These are phyloP conservation scores for Edolisoma coerulescens DNA, from an alignment of 2,113 vertebrate genomes.

Conservation along the genomic window DNA sequence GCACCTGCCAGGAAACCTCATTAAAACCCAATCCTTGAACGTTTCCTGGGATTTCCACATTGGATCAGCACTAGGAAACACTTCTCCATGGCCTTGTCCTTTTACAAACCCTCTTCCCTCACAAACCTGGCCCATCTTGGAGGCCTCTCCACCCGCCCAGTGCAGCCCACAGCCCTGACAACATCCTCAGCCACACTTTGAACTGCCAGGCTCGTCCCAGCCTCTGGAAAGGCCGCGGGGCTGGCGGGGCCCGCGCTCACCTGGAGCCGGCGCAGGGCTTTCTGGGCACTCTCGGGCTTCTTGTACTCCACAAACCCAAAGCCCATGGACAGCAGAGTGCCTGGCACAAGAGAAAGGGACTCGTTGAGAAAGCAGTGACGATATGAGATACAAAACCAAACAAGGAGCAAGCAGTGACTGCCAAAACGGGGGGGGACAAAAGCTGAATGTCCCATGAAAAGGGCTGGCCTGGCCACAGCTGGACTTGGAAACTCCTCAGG, in stretches of 20 bases:
- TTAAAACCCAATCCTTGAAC: neutral
- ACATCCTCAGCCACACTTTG: fast-evolving
- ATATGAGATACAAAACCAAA: neutral
- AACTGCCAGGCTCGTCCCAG: fast-evolving
- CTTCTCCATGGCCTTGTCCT: fast-evolving
- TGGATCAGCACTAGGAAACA: neutral
- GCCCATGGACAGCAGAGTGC: conserved; percentile 89
- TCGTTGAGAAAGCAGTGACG: fast-evolving
- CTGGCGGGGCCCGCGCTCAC: conserved; percentile 27
- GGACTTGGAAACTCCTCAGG: fast-evolving
- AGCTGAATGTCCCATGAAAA: neutral
- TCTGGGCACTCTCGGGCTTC: conserved; percentile 87
- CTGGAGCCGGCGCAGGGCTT: conserved; percentile 88
- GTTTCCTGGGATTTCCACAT: neutral
- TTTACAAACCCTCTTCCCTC: neutral
- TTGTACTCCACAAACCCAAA: conserved; percentile 93
- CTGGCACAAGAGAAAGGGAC: conserved; percentile 51
- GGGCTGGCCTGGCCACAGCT: neutral
- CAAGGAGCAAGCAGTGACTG: neutral
- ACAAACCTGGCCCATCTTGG: neutral
- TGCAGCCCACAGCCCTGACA: fast-evolving
- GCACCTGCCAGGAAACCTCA: neutral
- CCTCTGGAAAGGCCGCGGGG: fast-evolving
- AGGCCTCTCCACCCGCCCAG: neutral
- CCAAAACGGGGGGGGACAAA: fast-evolving